Base-by-base conservation (phyloP, 53 echinoderm and acorn worm species). In the Pentamera pediparva region DNA sequence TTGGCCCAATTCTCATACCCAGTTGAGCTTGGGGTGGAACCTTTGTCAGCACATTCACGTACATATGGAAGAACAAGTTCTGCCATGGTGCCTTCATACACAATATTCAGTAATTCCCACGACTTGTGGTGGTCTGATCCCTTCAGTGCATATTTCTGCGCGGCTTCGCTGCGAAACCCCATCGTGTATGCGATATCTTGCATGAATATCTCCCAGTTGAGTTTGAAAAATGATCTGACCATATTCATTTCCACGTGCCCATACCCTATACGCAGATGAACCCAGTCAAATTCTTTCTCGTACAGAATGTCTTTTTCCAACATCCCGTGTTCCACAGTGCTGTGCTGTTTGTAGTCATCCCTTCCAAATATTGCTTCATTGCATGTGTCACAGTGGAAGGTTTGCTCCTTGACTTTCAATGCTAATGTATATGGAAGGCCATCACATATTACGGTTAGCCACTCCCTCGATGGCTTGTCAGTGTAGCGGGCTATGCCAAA, bases 241-340 rank as follows among this genome's bases (percentile, higher is more conserved):
- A 58, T 75, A 32, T 80, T 86, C 82, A 82, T 86, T 63, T 82
- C 87, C 1, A 77, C 52, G 37, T 82, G 78, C 15, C 82, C 36
- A 39, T 72, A 48, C 3, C 65, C 77, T 12, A 81, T 70, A 10
- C 61, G 37, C 2, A 75, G 75, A 28, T 61, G 60, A 11, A 80
- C 43, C 85, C 81, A 86, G 19, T 70, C 86, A 77, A 86, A 81
- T 45, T 80, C 76, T 31, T 57, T 31, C 2, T 33, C 19, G 39
- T 20, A 1, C 15, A 29, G 52, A 24, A 54, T 53, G 1, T 31
- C 30, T 40, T 37, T 20, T 51, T 31, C 62, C 6, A 41, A 3
- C 4, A 54, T 20, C 39, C 12, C 4, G 49, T 52, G 36, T 45
- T 50, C 8, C 25, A 10, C 30, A 18, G 50, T 49, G 38, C 48